Evolutionary conservation across 1,140 invertebrate species (phyloP), one percentile per base, ranked within the genome.

Genomic region (Drosophila pectinifera): DNA sequence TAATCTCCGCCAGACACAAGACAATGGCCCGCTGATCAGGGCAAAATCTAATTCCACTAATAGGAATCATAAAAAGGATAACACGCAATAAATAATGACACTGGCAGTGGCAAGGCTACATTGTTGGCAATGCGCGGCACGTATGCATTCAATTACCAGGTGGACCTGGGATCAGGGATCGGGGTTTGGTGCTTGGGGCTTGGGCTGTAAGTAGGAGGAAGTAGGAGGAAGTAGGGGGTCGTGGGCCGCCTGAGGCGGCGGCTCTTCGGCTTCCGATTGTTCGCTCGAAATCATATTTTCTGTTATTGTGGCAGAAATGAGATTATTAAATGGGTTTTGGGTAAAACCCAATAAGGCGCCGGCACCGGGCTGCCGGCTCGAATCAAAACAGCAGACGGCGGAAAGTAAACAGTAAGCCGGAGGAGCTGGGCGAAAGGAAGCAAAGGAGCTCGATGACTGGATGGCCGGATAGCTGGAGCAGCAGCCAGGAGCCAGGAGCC

Each of bases 281-380:
- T 70, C 62, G 39, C 80, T 57, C 61, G 68, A 67, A 90, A 91
- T 91, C 88, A 91, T 91, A 91, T 91, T 88, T 88, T 91, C 88
- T 88, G 88, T 91, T 91, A 91, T 91, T 91, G 88, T 91, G 83
- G 88, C 83, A 81, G 78, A 53, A 91, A 91, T 91, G 88, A 91
- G 88, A 91, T 91, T 91, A 91, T 91, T 91, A 91, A 91, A 91
- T 91, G 88, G 83, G 88, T 85, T 89, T 90, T 91, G 83, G 73
- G 70, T 80, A 78, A 90, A 78, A 76, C 78, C 85, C 83, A 78
- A 90, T 90, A 90, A 90, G 84, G 76, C 64, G 64, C 31, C 56
- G 49, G 61, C 31, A 34, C 10, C 10, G 3, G 1, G 10, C 13
- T 13, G 63, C 59, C 65, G 81, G 55, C 16, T 48, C 34, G 48